These are phyloP conservation scores for Tanaodytes sp. DNA, from an alignment of 2,888 invertebrate species.

Conservation along the genomic window DNA sequence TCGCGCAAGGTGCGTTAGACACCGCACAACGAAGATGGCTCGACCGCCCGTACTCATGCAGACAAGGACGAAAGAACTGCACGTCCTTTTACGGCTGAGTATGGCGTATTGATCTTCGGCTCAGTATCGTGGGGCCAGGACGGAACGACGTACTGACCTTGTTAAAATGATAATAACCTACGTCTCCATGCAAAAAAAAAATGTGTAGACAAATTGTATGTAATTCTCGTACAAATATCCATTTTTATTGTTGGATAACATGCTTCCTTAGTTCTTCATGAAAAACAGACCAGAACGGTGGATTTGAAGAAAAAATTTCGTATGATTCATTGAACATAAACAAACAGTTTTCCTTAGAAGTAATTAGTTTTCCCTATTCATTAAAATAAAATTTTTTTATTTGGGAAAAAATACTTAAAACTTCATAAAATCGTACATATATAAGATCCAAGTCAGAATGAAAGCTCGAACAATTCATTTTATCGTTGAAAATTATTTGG, in stretches of 20 bases:
- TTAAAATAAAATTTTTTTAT: no score
- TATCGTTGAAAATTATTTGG: conserved; percentile 3
- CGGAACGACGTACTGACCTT: conserved; percentile 28
- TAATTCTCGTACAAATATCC: neutral
- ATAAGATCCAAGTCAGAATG: no score
- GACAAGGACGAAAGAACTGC: conserved; percentile 35
- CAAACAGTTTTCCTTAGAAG: no score
- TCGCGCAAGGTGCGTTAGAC: conserved; percentile 17
- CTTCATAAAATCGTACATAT: no score
- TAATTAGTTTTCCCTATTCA: no score
- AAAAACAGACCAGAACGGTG: no score
- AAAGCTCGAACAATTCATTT: neutral
- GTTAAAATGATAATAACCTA: conserved; percentile 45
- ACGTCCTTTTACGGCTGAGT: conserved; percentile 37
- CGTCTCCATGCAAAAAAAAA: conserved; percentile 28
- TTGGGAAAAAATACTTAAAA: no score
- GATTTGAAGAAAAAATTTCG: no score
- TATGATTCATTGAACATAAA: no score
- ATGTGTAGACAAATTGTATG: conserved; percentile 11
- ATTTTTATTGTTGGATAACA: neutral
- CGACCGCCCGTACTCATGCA: neutral
- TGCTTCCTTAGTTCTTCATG: no score
- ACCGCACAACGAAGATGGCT: conserved; percentile 12
- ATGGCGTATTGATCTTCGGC: conserved; percentile 46
- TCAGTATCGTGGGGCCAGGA: conserved; percentile 31